Base-by-base conservation (phyloP, 2,888 invertebrate species). In the Cantharis rufa region DNA sequence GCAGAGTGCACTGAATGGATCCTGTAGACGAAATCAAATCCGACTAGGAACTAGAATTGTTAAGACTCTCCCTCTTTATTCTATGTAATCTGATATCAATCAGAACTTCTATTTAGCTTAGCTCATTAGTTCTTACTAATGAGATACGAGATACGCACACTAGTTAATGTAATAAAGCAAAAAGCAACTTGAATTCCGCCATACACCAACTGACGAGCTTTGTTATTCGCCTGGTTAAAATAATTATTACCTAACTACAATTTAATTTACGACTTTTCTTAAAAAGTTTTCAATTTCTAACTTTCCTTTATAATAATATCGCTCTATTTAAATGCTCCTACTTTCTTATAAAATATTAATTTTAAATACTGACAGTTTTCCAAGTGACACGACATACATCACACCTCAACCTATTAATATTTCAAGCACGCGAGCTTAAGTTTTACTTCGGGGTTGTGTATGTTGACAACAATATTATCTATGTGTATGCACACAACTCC, bases 11-110 rank as follows among this genome's bases (percentile, higher is more conserved):
- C 79, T 77, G 80, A 82, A 80, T 81, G 82, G 82, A 82, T 81
- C 81, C 82, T 82, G 80, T 81, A 80, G 81, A 79, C 77, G 82
- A 82, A 83, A 82, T 81, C 81, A 85, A 86, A 85, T 85, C 85
- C 84, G 84, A 83, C 84, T 84, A 83, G 81, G 84, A 74, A 83
- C 83, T 82, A 83, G 84, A 85, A 85, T 85, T 86, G 85, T 85
- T 84, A 84, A 84, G 83, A 82, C 83, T 82, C 83, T 82, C 81
- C 82, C 77, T 62, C 76, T 82, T 81, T 81, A 82, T 82, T 82
- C 80, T 76, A 72, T 63, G 81, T 82, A 81, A 82, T 81, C 81
- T 81, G 82, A 81, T 81, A 81, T 81, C 80, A 82, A 81, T 81
- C 78, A 82, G 81, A 77, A 77, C 71, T 72, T 79, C 78, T 82